Evolutionary conservation across 2,797 vertebrate genomes (phyloP), one percentile per base, ranked within the genome.

Genomic region (Parauchenoglanis ngamensis): DNA sequence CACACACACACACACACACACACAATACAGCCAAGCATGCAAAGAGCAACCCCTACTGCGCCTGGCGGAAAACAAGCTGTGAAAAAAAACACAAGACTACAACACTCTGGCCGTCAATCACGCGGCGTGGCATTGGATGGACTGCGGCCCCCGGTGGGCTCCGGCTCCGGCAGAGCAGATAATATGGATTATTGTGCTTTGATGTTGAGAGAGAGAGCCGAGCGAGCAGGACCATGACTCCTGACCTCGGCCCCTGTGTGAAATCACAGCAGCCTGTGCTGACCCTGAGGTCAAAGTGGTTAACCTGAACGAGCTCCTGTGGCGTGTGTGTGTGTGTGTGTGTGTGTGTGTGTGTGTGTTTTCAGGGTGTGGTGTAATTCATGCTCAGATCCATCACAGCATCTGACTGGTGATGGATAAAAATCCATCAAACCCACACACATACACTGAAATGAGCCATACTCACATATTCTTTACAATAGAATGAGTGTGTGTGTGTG

Each of bases 31-130:
- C 89, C 88, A 63, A 49, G 81, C 40, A 67, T 75, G 86, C 88
- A 92, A 88, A 92, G 89, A 92, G 91, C 90, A 54, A 81, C 56
- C 86, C 88, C 87, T 63, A 87, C 92, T 91, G 90, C 75, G 91
- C 61, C 44, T 90, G 92, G 88, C 88, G 89, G 63, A 87, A 85
- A 89, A 85, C 91, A 88, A 75, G 68, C 83, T 63, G 72, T 76
- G 46, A 72, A 59, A 72, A 49, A 76, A 91, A 92, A 90, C 89
- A 90, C 12, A 89, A 85, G 92, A 90, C 93, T 90, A 91, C 86
- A 90, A 92, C 92, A 95, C 94, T 93, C 93, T 90, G 91, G 88
- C 91, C 92, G 95, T 94, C 95, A 94, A 93, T 95, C 94, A 94
- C 87, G 87, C 93, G 90, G 92, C 90, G 88, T 89, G 91, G 89